phyloP scores from a whole-genome alignment of 2,888 invertebrate genomes.

The Drosophila dives region DNA sequence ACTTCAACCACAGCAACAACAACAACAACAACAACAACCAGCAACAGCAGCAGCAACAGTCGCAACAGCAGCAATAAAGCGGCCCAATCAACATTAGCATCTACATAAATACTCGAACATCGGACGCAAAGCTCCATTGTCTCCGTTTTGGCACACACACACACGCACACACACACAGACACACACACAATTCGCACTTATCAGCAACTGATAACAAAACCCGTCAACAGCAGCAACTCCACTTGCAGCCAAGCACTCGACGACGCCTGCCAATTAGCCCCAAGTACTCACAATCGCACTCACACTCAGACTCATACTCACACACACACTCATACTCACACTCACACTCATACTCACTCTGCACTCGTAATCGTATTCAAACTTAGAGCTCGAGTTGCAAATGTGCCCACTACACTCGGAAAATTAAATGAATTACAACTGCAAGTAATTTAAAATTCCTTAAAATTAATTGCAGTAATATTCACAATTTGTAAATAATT shows the following conservation, averaged over 20 bases:
- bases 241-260: conserved; percentile 8
- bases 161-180: not conserved
- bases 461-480: not conserved
- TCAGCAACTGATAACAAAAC: conserved; percentile 43
- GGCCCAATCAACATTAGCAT: conserved; percentile 67
- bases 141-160: conserved; percentile 19
- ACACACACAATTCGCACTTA: conserved; percentile 32
- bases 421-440: conserved; percentile 33
- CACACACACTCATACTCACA: not conserved
- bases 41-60: conserved; percentile 29
- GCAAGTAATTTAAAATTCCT: not conserved
- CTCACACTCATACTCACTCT: not conserved
- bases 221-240: conserved; percentile 2
- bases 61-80: conserved; percentile 55
- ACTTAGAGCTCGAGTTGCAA: conserved; percentile 1
- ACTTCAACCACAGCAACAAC: conserved; percentile 31
- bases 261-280: conserved; percentile 71
- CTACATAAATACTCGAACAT: conserved; percentile 62
- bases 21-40: conserved; percentile 33
- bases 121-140: conserved; percentile 57
- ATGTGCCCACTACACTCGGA: not conserved
- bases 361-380: not conserved
- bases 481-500: not conserved
- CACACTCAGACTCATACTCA: not conserved
- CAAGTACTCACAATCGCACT: conserved; percentile 1